These are phyloP conservation scores for Gallinago solitaria DNA, from an alignment of 2,797 vertebrate genomes.

Conservation along the genomic window DNA sequence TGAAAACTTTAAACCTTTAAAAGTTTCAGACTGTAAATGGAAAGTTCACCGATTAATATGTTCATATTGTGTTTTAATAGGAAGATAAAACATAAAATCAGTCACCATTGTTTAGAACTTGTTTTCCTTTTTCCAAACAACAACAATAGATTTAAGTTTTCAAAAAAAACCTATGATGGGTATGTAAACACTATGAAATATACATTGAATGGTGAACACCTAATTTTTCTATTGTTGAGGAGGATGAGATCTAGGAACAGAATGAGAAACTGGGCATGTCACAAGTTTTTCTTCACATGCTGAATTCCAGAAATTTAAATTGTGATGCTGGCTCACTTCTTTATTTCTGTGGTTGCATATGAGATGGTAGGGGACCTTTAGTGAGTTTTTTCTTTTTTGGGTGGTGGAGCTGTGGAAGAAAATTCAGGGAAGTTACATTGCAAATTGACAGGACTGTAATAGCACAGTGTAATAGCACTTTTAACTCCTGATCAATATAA, in stretches of 20 bases:
- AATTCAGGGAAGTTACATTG: not conserved
- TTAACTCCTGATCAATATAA: not conserved
- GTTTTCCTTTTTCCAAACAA: not conserved
- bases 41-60: constrained; percentile 48
- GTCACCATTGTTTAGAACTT: constrained; percentile 40
- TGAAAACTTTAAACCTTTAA: constrained; percentile 31
- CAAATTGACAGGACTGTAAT: not conserved
- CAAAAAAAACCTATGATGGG: not conserved
- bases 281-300: not conserved
- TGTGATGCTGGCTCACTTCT: not conserved
- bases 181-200: constrained; percentile 9
- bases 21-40: constrained; percentile 58
- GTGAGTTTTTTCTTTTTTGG: not conserved
- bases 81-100: constrained; percentile 21
- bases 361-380: not conserved
- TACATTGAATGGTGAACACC: not conserved
- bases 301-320: not conserved
- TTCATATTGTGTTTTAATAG: constrained; percentile 46
- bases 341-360: not conserved
- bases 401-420: not conserved
- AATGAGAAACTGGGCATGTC: not conserved
- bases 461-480: too few relatives aligned
- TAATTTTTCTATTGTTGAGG: not conserved
- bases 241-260: not conserved
- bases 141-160: not conserved